phyloP scores from a whole-genome alignment of 2,797 vertebrate genomes.

The Vipera ursinii region DNA sequence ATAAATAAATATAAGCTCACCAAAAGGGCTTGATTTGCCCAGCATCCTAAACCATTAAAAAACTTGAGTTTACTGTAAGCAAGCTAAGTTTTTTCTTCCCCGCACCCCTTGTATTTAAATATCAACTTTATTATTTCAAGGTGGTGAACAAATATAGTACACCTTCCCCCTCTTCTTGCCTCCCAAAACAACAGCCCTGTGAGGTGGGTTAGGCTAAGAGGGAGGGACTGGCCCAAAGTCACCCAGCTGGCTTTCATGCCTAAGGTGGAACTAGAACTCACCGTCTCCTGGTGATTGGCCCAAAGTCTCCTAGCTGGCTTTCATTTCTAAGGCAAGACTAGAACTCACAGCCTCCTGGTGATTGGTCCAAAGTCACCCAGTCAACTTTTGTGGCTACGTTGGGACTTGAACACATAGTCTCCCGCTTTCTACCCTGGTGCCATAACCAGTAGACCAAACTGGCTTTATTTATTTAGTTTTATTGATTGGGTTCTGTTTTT shows the following conservation, averaged over 20 bases:
- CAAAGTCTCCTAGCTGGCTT: neutral
- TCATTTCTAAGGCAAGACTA: neutral
- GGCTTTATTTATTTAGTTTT: neutral
- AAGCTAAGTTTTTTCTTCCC: neutral
- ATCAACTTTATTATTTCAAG: neutral
- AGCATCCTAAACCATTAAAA: neutral
- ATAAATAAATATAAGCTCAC: neutral
- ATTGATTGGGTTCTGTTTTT: neutral
- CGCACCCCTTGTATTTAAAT: neutral
- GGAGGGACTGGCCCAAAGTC: neutral
- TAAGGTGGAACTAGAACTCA: neutral
- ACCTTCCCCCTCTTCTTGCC: neutral
- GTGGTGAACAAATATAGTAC: neutral
- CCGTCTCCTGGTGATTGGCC: too few relatives aligned
- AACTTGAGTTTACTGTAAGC: neutral
- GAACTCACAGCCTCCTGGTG: too few relatives aligned
- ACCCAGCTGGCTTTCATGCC: neutral
- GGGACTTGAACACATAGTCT: neutral
- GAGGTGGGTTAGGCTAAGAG: neutral
- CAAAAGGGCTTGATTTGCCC: neutral
- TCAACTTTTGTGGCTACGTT: neutral
- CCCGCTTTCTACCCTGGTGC: neutral
- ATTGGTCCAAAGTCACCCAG: too few relatives aligned
- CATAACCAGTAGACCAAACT: neutral
- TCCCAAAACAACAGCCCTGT: neutral